Percentiles rank a stretch among this genome's conserved stretches.
phyloP scores from a whole-genome alignment of 2,113 vertebrate genomes.

The Condylura cristata region DNA sequence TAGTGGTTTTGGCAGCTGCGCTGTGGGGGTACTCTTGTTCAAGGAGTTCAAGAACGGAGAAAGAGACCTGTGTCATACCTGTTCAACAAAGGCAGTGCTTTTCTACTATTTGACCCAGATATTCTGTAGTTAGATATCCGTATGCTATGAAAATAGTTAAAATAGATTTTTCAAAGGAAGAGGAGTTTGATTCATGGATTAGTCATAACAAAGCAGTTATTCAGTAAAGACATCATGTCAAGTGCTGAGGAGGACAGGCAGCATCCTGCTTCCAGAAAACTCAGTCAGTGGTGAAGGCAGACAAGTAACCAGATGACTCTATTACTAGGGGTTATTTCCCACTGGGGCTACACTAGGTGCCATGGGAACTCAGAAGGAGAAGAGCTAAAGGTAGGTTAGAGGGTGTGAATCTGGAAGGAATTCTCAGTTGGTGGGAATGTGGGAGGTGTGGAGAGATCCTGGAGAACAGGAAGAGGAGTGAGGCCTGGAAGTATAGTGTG shows the following conservation, averaged over 20 bases:
- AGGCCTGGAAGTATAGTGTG: not conserved
- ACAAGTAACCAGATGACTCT: not conserved
- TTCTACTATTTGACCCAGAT: not conserved
- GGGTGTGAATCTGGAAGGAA: not conserved
- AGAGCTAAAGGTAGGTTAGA: not conserved
- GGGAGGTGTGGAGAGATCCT: not conserved
- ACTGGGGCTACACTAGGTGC: not conserved
- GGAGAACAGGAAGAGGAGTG: not conserved
- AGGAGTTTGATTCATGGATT: not conserved
- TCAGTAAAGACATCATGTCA: not conserved
- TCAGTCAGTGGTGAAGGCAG: not conserved
- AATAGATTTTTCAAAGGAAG: not conserved
- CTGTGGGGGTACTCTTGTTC: not conserved
- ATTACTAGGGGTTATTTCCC: not conserved
- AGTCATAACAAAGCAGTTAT: not conserved
- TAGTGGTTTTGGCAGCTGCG: slow-evolving; percentile 22
- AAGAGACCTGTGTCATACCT: slow-evolving; percentile 6
- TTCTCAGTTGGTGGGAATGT: not conserved
- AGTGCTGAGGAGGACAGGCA: not conserved
- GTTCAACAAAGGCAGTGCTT: not conserved
- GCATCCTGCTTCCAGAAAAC: not conserved
- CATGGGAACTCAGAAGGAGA: not conserved
- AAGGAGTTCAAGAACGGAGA: not conserved
- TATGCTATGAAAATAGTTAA: not conserved
- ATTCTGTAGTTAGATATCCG: not conserved